Evolutionary conservation across 2,113 vertebrate species (phyloP).

Genomic region (Chloroceryle aenea): DNA sequence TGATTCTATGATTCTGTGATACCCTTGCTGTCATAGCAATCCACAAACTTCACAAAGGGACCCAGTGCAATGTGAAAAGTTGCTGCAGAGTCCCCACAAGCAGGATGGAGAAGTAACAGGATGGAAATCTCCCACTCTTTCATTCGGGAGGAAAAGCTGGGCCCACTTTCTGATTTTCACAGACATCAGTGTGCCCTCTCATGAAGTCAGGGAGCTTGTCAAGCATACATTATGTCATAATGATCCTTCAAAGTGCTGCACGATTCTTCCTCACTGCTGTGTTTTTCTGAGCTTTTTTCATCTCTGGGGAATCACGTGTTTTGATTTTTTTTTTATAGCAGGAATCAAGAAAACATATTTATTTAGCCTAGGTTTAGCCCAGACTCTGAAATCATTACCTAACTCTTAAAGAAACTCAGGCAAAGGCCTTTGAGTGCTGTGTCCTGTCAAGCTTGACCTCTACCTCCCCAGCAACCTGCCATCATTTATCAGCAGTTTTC

Average conservation of each 20-base stretch:
- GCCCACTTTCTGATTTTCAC: background rate
- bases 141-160: background rate
- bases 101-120: background rate
- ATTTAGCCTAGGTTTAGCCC: background rate
- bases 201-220: too few relatives aligned
- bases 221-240: background rate
- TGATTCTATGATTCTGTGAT: too few relatives aligned
- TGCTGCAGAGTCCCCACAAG: background rate
- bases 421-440: background rate
- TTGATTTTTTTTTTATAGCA: background rate
- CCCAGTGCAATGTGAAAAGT: background rate
- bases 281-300: background rate
- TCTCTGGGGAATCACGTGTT: background rate
- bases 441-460: background rate
- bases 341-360: background rate
- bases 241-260: rapidly evolving
- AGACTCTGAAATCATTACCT: background rate
- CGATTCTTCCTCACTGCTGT: background rate
- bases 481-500: background rate
- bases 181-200: background rate
- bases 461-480: background rate
- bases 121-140: background rate
- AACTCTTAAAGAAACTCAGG: background rate
- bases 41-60: background rate
- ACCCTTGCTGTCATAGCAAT: background rate